These are phyloP conservation scores for Crocidura indochinensis DNA, from an alignment of 2,797 vertebrate species.

Conservation along the genomic window DNA sequence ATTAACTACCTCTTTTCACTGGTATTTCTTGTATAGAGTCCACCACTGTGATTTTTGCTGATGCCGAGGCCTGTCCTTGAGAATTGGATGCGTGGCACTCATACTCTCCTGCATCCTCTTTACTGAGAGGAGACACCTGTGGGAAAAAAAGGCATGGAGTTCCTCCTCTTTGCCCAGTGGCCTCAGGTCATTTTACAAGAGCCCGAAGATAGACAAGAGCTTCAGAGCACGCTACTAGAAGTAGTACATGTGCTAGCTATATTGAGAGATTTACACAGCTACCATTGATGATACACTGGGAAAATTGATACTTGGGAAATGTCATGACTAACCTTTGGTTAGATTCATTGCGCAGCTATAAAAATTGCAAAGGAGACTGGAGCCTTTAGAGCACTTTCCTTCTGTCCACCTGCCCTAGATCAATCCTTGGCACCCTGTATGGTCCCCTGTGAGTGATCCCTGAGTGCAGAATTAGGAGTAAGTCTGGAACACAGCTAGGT, in stretches of 20 bases:
- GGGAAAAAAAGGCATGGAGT: constrained; percentile 42
- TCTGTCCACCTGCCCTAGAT: too few relatives aligned
- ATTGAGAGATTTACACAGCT: neutral
- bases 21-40: constrained; percentile 92
- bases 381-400: too few relatives aligned
- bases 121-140: constrained; percentile 95
- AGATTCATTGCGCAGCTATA: neutral
- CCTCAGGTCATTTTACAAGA: neutral
- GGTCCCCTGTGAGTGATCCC: too few relatives aligned
- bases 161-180: neutral
- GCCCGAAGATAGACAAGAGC: neutral
- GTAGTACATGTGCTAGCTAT: neutral
- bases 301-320: neutral
- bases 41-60: constrained; percentile 94
- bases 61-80: constrained; percentile 94
- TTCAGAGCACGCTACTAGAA: neutral
- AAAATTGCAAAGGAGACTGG: neutral
- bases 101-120: constrained; percentile 93
- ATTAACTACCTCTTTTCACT: constrained; percentile 90
- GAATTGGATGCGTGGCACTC: constrained; percentile 95
- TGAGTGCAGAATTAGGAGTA: too few relatives aligned
- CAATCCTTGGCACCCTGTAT: too few relatives aligned
- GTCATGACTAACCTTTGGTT: neutral
- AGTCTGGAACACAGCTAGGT: neutral
- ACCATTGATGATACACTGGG: neutral